Percentiles rank a stretch among this genome's conserved stretches.
phyloP scores from a whole-genome alignment of 2,113 vertebrate species.

The Trematomus loennbergii region DNA sequence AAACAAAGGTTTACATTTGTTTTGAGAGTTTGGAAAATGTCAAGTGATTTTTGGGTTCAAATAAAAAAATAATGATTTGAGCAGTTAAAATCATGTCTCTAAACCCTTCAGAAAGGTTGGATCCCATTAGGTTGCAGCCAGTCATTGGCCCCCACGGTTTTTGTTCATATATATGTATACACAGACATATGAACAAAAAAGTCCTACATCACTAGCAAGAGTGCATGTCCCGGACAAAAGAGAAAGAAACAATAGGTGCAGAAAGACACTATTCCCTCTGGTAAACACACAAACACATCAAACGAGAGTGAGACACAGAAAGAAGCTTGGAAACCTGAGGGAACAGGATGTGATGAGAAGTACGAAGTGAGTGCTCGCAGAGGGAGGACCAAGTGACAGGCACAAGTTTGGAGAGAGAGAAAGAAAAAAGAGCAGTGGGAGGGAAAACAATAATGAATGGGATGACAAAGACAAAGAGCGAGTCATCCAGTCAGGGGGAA shows the following conservation, averaged over 20 bases:
- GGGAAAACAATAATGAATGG: slow-evolving; percentile 48
- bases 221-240: not conserved
- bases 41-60: no score
- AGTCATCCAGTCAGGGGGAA: slow-evolving; percentile 28
- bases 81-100: no score
- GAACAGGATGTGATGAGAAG: slow-evolving; percentile 33
- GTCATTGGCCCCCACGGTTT: no score
- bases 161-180: no score
- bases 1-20: no score
- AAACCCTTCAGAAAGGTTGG: no score
- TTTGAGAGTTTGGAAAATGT: no score
- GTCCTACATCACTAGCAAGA: no score
- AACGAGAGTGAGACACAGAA: not conserved
- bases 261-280: slow-evolving; percentile 4
- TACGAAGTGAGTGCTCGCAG: slow-evolving; percentile 1
- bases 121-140: no score
- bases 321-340: slow-evolving; percentile 13
- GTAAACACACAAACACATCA: slow-evolving; percentile 15
- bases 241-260: not conserved
- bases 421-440: slow-evolving; percentile 21
- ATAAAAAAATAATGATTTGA: no score
- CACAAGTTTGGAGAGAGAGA: slow-evolving; percentile 16
- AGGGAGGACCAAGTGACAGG: slow-evolving; percentile 39
- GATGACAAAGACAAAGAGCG: slow-evolving; percentile 43
- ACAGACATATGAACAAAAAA: no score